Percentiles rank a stretch among this genome's conserved stretches.
Conservation (phyloP, 2,113 vertebrate species). For the Carollia perspicillata region DNA sequence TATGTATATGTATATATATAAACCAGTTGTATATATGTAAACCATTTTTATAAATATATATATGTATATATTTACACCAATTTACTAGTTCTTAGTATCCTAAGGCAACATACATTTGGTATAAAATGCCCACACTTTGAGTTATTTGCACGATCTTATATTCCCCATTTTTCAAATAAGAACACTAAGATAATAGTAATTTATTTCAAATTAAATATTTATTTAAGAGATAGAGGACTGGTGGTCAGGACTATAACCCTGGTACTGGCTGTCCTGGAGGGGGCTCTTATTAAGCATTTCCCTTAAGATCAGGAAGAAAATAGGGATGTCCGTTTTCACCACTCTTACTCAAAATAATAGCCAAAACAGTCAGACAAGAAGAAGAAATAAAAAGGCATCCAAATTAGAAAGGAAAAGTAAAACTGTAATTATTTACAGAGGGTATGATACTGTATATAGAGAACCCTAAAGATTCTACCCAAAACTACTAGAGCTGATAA, state of each 20-base stretch:
- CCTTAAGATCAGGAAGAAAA: neutral
- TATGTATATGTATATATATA: neutral
- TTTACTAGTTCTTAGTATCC: neutral
- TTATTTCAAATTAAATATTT: neutral
- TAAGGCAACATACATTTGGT: neutral
- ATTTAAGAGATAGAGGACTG: neutral
- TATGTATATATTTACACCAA: too few species aligned
- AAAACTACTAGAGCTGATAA: too few species aligned
- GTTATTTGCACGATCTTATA: neutral
- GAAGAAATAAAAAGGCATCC: neutral
- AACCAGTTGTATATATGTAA: neutral
- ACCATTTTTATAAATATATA: too few species aligned
- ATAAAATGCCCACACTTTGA: neutral
- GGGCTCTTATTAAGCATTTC: neutral
- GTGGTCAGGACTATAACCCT: neutral
- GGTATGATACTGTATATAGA: neutral
- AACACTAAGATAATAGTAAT: neutral
- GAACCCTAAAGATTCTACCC: neutral
- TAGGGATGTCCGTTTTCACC: neutral
- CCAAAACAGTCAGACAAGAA: neutral
- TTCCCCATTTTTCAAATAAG: neutral
- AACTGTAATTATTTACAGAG: neutral
- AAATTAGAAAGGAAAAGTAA: neutral
- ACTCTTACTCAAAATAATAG: neutral
- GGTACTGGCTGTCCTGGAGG: neutral